phyloP scores from a whole-genome alignment of 2,797 vertebrate species.

The Peromyscus aztecus region DNA sequence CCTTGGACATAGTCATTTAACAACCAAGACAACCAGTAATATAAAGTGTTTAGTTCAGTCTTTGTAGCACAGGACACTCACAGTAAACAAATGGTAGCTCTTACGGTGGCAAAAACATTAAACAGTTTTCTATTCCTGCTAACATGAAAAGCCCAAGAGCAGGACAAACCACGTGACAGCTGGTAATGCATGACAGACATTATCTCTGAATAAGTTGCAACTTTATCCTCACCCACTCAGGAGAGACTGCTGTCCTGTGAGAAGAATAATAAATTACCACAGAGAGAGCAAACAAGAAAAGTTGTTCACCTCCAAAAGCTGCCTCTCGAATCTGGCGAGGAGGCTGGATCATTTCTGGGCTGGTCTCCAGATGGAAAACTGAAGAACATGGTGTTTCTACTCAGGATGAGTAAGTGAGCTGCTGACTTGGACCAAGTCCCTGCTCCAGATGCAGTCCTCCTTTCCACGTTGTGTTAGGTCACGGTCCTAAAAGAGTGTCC shows the following conservation, averaged over 20 bases:
- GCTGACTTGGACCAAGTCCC: neutral
- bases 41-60: neutral
- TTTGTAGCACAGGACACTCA: neutral
- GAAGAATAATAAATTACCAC: constrained; percentile 40
- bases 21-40: neutral
- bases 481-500: neutral
- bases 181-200: neutral
- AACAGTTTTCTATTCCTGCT: neutral
- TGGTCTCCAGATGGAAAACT: constrained; percentile 50
- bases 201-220: neutral
- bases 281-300: neutral
- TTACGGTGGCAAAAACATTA: neutral
- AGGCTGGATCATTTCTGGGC: neutral
- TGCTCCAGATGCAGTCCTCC: neutral
- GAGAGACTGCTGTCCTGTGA: neutral
- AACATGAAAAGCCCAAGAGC: neutral
- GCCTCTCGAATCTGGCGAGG: neutral
- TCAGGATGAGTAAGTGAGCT: constrained; percentile 18
- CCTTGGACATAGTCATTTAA: neutral
- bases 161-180: neutral
- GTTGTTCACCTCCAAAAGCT: neutral
- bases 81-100: neutral
- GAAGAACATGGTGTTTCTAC: constrained; percentile 13
- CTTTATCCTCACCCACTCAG: neutral
- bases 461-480: neutral